A percentile compares a stretch with the other conserved stretches of the same genome.
Evolutionary conservation across 1,140 invertebrate genomes (phyloP).

Genomic region (Pomacea maculata): DNA sequence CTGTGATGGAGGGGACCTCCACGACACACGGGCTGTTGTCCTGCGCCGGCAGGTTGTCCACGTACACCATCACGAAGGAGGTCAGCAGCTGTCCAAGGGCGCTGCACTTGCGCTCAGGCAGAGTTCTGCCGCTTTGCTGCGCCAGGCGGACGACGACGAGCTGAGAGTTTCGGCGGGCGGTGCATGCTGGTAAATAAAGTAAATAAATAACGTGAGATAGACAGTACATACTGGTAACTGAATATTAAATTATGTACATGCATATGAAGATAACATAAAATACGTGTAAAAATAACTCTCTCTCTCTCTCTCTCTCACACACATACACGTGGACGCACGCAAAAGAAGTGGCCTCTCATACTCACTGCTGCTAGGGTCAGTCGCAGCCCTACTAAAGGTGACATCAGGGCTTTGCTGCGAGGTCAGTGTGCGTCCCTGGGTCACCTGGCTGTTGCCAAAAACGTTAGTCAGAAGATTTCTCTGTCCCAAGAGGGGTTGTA

Average conservation of each 20-base stretch:
- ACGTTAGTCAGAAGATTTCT: too few species aligned
- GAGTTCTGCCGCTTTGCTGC: conserved; percentile 4
- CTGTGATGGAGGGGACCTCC: conserved; percentile 1
- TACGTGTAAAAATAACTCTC: neutral
- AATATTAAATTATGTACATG: neutral
- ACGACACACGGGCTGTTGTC: conserved; percentile 5
- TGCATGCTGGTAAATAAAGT: neutral
- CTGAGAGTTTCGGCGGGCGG: neutral
- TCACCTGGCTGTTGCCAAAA: too few species aligned
- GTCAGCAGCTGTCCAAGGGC: conserved; percentile 16
- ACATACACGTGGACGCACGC: conserved; percentile 4
- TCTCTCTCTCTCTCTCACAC: conserved; percentile 1
- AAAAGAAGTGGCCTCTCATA: neutral
- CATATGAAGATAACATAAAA: neutral
- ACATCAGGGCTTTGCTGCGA: too few species aligned
- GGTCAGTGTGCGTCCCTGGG: too few species aligned
- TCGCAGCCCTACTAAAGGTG: too few species aligned
- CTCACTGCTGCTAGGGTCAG: neutral
- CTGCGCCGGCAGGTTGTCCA: conserved; percentile 5
- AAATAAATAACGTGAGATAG: neutral
- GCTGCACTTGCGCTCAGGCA: conserved; percentile 10
- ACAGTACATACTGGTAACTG: too few species aligned
- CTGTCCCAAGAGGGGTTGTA: too few species aligned
- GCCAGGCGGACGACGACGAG: neutral
- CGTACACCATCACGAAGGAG: conserved; percentile 10